Percentiles rank a stretch among this genome's conserved stretches.
These are phyloP conservation scores for Ctenopoma multispine DNA, from an alignment of 2,797 vertebrate species.

Conservation along the genomic window DNA sequence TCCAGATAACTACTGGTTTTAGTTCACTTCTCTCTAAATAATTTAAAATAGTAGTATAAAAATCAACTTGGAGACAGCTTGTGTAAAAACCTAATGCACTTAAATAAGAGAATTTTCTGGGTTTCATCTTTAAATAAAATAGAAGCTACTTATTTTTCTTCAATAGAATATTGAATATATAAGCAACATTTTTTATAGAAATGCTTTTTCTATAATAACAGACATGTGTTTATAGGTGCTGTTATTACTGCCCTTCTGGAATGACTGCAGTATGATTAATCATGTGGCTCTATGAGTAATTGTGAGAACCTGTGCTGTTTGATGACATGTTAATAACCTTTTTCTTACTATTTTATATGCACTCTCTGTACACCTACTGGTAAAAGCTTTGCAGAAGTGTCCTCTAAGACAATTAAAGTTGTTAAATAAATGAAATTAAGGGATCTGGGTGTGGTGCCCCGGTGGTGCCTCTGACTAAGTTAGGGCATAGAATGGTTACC, in stretches of 20 bases:
- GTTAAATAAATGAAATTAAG: conserved; percentile 71
- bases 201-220: too few species aligned
- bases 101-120: background rate
- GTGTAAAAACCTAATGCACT: background rate
- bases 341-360: background rate
- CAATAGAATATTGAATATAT: background rate
- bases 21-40: background rate
- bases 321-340: background rate
- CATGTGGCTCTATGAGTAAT: background rate
- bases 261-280: too few species aligned
- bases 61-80: background rate
- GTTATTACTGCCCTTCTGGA: too few species aligned
- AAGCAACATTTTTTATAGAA: background rate
- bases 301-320: background rate
- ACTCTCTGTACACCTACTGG: background rate
- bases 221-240: too few species aligned
- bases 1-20: background rate
- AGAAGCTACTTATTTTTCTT: background rate
- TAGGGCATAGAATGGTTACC: background rate
- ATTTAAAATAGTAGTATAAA: background rate
- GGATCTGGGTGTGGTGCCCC: conserved; percentile 46
- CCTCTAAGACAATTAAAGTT: conserved; percentile 47
- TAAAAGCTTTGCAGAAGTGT: conserved; percentile 44
- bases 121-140: background rate
- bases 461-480: conserved; percentile 33